Base-by-base conservation (phyloP, 1,140 invertebrate species). In the Conus betulinus region DNA sequence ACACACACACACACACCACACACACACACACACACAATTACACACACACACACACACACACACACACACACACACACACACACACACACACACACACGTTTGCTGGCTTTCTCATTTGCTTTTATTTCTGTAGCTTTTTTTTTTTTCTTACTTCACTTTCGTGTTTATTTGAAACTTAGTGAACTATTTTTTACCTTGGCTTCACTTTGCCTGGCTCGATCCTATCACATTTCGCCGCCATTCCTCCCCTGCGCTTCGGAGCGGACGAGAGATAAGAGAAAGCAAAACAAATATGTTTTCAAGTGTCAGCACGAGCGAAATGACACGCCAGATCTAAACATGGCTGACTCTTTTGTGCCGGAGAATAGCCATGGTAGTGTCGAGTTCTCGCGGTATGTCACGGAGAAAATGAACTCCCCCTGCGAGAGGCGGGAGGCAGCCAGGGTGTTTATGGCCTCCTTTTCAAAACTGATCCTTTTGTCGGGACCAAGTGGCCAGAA, bases 251-350 rank as follows among this genome's bases (percentile, higher is more conserved):
- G 8, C 11, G 11, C 39, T 27, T 27, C 8, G 25, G 27, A 51
- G 13, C 25, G 39, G 76, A 51, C 27, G 76, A 78, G 57, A 60
- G 55, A 87, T 76, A 87, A 27, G 74, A 76, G 85, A 87, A 87
- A 87, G 85, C 85, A 87, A 87, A 87, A 87, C 85, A 87, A 87
- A 78, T 7, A 60, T 76, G 85, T 87, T 87, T 87, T 87, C 85
- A 87, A 87, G 85, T 87, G 85, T 87, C 85, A 87, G 17, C 71
- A 74, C 51, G 71, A 25, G 74, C 85, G 52, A 76, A 78, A 87
- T 87, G 85, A 87, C 85, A 87, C 71, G 71, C 85, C 23, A 52
- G 51, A 78, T 78, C 74, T 57, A 76, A 87, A 87, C 85, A 87
- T 78, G 85, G 71, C 71, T 27, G 85, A 55, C 71, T 57, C 67